A percentile compares a stretch with the other conserved stretches of the same genome.
These are phyloP conservation scores for Tragelaphus buxtoni DNA, from an alignment of 2,113 vertebrate species.

Conservation along the genomic window DNA sequence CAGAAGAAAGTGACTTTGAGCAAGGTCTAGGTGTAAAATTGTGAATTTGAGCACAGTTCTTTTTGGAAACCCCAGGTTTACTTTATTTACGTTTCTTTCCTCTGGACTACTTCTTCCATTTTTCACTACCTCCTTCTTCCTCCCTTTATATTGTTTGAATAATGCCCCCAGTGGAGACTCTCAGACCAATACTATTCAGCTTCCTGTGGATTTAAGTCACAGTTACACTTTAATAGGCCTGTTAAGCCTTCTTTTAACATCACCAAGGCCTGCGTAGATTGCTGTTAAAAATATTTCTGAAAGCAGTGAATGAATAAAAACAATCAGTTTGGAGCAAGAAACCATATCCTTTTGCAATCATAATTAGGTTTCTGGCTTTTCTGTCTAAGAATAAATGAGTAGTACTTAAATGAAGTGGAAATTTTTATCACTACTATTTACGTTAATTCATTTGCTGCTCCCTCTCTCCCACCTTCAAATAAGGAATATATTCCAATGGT, in stretches of 20 bases:
- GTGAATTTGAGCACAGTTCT: not conserved
- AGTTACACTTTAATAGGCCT: not conserved
- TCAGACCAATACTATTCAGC: not conserved
- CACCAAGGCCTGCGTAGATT: not conserved
- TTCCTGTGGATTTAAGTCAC: not conserved
- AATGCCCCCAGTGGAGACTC: not conserved
- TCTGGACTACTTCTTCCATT: not conserved
- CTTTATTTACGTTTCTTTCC: not conserved
- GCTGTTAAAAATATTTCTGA: not conserved
- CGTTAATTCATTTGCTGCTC: not conserved
- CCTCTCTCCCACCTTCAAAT: not conserved
- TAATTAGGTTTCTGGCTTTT: conserved; percentile 3
- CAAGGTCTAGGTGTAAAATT: not conserved
- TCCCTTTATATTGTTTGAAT: not conserved
- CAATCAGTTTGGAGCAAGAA: not conserved
- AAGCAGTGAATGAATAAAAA: not conserved
- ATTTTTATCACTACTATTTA: not conserved
- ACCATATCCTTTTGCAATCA: not conserved
- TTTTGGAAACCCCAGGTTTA: not conserved
- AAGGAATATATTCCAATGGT: not conserved
- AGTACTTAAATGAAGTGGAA: not conserved
- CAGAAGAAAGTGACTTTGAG: not conserved
- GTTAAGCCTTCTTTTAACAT: not conserved
- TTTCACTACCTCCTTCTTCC: not conserved
- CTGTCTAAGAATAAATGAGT: not conserved